Evolutionary conservation across 2,797 vertebrate genomes (phyloP).

Genomic region (Pteropus rufus): DNA sequence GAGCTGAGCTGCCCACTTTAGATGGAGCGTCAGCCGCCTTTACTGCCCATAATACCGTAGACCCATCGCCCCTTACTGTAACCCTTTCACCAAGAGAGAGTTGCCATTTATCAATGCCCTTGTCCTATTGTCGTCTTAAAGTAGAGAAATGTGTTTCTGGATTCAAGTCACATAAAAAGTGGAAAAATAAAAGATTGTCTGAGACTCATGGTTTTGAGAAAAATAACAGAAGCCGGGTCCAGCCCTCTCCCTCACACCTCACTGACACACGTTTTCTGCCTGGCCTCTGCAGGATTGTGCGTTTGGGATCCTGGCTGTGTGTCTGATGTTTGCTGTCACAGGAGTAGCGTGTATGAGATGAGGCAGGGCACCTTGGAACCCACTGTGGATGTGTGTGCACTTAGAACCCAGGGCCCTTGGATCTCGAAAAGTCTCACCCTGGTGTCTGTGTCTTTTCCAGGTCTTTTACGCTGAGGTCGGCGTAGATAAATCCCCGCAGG

Average conservation of each 20-base stretch:
- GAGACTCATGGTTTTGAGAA: background rate
- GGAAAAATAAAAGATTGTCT: background rate
- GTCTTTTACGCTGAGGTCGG: constrained; percentile 92
- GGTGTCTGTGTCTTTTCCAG: constrained; percentile 76
- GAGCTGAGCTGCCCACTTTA: background rate
- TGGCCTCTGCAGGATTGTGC: background rate
- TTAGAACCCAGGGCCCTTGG: fast-evolving
- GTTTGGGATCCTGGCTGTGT: fast-evolving
- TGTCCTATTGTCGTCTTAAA: background rate
- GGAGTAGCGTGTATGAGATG: too few species aligned
- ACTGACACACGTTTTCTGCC: fast-evolving
- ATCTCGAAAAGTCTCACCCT: background rate
- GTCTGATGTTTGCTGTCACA: background rate
- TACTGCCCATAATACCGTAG: fast-evolving
- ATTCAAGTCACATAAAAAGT: background rate
- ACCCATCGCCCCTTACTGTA: background rate
- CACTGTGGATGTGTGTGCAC: fast-evolving
- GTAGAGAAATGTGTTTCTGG: background rate
- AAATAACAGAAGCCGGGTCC: background rate
- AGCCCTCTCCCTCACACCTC: background rate
- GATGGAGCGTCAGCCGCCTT: background rate
- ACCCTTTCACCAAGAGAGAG: background rate
- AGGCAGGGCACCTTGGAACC: background rate
- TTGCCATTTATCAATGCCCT: background rate
- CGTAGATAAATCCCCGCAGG: constrained; percentile 81